A percentile compares a stretch with the other conserved stretches of the same genome.
Evolutionary conservation across 2,113 vertebrate genomes (phyloP).

Genomic region (Eurypyga helias): DNA sequence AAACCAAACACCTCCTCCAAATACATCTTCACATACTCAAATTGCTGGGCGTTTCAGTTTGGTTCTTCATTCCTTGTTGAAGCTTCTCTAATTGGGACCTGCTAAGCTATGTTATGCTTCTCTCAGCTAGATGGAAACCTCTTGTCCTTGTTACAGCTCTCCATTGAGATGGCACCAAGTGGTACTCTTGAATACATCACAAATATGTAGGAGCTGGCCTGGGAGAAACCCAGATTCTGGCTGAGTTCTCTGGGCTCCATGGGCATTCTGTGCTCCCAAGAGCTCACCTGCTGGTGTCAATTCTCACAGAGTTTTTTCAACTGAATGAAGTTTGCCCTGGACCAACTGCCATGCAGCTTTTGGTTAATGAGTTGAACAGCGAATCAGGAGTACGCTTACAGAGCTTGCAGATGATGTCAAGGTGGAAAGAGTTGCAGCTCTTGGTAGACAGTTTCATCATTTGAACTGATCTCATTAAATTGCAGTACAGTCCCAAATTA

Average conservation of each 20-base stretch:
- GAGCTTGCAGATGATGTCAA: not conserved
- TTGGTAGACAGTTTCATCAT: not conserved
- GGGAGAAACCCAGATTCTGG: not conserved
- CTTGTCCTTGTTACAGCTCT: not conserved
- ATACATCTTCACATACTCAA: not conserved
- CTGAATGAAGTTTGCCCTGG: not conserved
- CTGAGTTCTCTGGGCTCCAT: not conserved
- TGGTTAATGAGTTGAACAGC: not conserved
- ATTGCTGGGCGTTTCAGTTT: not conserved
- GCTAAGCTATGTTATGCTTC: not conserved
- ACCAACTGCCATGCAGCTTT: not conserved
- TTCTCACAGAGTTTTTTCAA: not conserved
- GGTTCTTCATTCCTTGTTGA: not conserved
- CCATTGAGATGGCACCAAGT: not conserved
- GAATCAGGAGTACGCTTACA: fast-evolving
- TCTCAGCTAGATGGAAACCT: not conserved
- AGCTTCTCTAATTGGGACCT: not conserved
- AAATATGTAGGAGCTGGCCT: not conserved
- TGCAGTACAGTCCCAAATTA: not conserved
- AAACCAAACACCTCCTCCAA: not conserved
- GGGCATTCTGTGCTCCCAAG: not conserved
- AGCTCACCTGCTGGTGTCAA: not conserved
- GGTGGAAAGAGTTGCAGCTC: not conserved
- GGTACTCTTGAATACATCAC: not conserved
- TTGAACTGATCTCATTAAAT: not conserved